Base-by-base conservation (phyloP, 2,113 vertebrate genomes). In the Pomatorhinus ruficollis region DNA sequence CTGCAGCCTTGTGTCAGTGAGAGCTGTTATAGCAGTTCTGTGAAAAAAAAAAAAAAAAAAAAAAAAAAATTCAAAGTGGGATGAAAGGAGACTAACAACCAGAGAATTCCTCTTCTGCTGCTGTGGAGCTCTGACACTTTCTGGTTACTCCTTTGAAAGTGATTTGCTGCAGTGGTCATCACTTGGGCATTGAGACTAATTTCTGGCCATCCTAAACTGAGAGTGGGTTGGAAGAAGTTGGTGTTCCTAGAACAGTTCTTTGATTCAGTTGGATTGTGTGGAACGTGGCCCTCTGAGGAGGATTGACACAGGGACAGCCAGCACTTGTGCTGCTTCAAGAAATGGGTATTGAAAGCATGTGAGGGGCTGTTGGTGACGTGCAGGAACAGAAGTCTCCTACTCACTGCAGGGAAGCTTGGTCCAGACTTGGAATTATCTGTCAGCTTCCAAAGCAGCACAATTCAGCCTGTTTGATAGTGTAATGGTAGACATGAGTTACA, bases 261-360 rank as follows among this genome's bases (percentile, higher is more conserved):
- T 7, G 65, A 24, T 59, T 49, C 25, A n/a, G 5, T 20, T 40
- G 50, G 15, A 16, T 37, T 44, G 17, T 63, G 3, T 50, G 53
- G 64, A 42, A 27, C 0, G 0, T 15, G 39, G 25, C 15, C 20
- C 22, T 71, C 23, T 9, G 59, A 64, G 40, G 9, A 25, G 80
- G 40, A 25, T 12, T 44, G 61, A 31, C 17, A 2, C 2, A 16
- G 52, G 27, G 25, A 16, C 57, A 86, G 61, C 23, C 61, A 82
- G 76, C 33, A 21, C 42, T 70, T 28, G 8, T 0, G 4, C 56
- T 61, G 45, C 69, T 53, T 66, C 18, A 21, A 18, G 82, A 45
- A 53, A 7, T 0, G 0, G 2, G 10, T 27, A 1, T 7, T n/a
- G 60, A 37, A 49, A 57, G 10, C 42, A 12, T 13, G 13, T 20